Evolutionary conservation across 2,888 invertebrate species (phyloP).

Genomic region (Callosobruchus maculatus): DNA sequence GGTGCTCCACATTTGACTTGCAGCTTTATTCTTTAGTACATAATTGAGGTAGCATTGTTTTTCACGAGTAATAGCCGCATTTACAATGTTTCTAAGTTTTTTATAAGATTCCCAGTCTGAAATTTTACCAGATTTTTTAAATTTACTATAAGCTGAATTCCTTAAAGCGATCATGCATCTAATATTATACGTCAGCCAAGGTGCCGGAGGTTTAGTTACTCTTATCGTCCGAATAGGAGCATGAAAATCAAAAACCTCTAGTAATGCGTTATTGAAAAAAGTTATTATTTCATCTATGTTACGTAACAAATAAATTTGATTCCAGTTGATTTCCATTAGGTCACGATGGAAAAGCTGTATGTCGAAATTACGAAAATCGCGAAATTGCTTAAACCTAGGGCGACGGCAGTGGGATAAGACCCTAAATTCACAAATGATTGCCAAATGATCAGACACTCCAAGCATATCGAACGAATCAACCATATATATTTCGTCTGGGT

Average conservation of each 20-base stretch:
- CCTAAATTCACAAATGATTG: too few relatives aligned
- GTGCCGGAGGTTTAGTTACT: background rate
- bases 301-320: background rate
- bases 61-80: background rate
- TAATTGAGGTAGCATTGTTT: background rate
- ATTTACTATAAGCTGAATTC: background rate
- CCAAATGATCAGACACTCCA: too few relatives aligned
- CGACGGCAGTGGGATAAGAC: too few relatives aligned
- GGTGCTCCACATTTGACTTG: background rate
- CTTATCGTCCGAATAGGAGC: background rate
- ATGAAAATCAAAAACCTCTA: background rate
- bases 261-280: background rate
- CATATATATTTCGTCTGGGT: too few relatives aligned
- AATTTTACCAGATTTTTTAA: background rate
- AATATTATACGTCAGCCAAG: background rate
- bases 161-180: background rate
- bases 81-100: background rate
- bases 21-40: background rate
- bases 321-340: too few relatives aligned
- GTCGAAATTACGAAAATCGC: too few relatives aligned
- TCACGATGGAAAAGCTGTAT: too few relatives aligned
- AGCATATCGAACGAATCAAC: too few relatives aligned
- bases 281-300: background rate
- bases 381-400: too few relatives aligned
- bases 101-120: background rate